phyloP scores from a whole-genome alignment of 1,140 invertebrate genomes.

The Solenopsis fugax region DNA sequence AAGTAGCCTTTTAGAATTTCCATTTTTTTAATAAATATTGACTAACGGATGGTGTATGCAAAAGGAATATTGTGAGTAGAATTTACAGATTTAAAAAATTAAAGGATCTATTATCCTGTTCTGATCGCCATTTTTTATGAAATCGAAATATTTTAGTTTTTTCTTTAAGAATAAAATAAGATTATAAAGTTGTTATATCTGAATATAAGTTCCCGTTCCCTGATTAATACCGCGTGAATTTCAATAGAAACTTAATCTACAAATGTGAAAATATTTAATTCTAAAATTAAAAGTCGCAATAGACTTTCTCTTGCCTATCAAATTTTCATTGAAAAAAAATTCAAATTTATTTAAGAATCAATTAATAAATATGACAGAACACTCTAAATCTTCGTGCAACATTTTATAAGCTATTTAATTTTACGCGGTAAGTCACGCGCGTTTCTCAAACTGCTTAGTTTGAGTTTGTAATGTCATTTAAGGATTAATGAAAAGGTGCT shows the following conservation, averaged over 20 bases:
- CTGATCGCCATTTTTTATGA: neutral
- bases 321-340: neutral
- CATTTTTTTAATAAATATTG: conserved; percentile 56
- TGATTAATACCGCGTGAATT: neutral
- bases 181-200: conserved; percentile 6
- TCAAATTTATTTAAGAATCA: neutral
- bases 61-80: neutral
- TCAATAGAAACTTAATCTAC: neutral
- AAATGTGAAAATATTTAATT: neutral
- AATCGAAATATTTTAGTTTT: conserved; percentile 7
- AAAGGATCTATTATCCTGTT: neutral
- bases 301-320: neutral
- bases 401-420: neutral
- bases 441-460: conserved; percentile 63
- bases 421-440: neutral
- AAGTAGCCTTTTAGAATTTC: conserved; percentile 40
- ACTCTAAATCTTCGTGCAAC: neutral
- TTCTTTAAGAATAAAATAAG: neutral
- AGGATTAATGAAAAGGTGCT: conserved; percentile 70
- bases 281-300: neutral
- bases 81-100: conserved; percentile 4
- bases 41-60: conserved; percentile 28
- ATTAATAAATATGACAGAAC: neutral
- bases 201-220: neutral
- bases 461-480: conserved; percentile 53